phyloP scores from a whole-genome alignment of 1,140 invertebrate species.

The Mylabris phalerata region DNA sequence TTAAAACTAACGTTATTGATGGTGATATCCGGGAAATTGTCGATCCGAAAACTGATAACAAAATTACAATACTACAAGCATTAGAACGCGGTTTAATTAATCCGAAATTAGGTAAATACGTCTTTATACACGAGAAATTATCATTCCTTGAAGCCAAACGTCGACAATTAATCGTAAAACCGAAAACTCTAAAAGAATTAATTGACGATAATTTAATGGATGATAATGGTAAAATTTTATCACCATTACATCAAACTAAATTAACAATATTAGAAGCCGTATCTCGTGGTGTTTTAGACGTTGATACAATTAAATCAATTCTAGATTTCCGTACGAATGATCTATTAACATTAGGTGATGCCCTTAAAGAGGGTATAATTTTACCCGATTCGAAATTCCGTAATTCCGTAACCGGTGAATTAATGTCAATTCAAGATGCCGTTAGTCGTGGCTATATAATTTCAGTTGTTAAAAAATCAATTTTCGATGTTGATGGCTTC shows the following conservation, averaged over 20 bases:
- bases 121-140: conserved; percentile 74
- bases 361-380: conserved; percentile 71
- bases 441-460: conserved; percentile 82
- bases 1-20: conserved; percentile 69
- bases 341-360: conserved; percentile 76
- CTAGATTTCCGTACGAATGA: conserved; percentile 71
- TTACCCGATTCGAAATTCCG: conserved; percentile 63
- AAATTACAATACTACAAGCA: conserved; percentile 76
- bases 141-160: conserved; percentile 72
- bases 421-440: conserved; percentile 70
- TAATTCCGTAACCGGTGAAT: conserved; percentile 63
- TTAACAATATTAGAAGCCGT: conserved; percentile 79
- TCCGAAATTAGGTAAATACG: conserved; percentile 68
- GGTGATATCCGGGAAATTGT: conserved; percentile 71
- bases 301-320: conserved; percentile 72
- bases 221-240: conserved; percentile 68
- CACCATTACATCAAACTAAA: conserved; percentile 67
- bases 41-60: conserved; percentile 66
- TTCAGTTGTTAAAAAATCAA: conserved; percentile 77
- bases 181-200: conserved; percentile 83
- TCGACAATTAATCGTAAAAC: conserved; percentile 74
- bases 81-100: conserved; percentile 70
- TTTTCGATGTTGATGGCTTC: conserved; percentile 89
- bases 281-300: conserved; percentile 76
- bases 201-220: conserved; percentile 75